A percentile compares a stretch with the other conserved stretches of the same genome.
Conservation (phyloP, 2,113 vertebrate species). For the Toxostoma redivivum region DNA sequence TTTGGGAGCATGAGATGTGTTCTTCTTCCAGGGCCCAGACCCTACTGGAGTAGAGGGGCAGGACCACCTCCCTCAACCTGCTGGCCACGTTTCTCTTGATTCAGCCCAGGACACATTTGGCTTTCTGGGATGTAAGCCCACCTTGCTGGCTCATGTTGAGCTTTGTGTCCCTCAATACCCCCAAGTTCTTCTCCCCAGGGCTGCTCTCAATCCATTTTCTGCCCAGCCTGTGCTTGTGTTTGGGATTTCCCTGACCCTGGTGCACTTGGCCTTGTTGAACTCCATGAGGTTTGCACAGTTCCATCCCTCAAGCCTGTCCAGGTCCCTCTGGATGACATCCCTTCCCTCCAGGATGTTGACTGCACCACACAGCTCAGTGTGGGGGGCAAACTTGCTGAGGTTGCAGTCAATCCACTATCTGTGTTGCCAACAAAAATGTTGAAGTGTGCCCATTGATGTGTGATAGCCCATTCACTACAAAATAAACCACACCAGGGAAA, state of each 20-base stretch:
- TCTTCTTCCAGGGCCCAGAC: not conserved
- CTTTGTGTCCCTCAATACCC: not conserved
- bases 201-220: not conserved
- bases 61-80: fast-evolving
- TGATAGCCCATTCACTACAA: not conserved
- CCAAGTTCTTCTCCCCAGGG: not conserved
- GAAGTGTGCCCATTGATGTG: not conserved
- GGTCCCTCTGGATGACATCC: not conserved
- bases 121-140: not conserved
- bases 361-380: not conserved
- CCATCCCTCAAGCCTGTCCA: not conserved
- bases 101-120: not conserved
- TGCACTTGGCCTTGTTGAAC: not conserved
- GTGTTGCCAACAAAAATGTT: not conserved
- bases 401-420: not conserved
- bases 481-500: not conserved
- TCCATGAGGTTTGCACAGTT: not conserved
- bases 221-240: not conserved
- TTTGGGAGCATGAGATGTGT: not conserved
- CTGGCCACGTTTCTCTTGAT: not conserved
- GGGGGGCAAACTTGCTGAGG: not conserved
- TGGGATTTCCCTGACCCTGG: fast-evolving
- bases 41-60: not conserved
- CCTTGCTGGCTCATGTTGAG: not conserved
- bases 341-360: not conserved